Evolutionary conservation across 2,113 vertebrate species (phyloP).

Genomic region (Dipodomys stephensi): DNA sequence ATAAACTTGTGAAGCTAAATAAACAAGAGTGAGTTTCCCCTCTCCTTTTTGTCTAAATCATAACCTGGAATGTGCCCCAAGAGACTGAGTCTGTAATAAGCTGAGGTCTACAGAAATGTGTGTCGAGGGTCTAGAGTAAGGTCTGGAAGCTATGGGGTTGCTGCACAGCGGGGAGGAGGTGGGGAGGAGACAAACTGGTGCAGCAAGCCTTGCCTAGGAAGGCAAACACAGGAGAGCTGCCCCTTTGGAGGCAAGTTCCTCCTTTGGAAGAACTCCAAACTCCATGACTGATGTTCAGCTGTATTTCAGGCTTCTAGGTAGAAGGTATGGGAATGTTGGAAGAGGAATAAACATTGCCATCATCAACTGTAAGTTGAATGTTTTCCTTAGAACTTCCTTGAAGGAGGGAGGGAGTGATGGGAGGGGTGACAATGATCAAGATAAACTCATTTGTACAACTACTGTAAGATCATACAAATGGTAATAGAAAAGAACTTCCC

Average conservation of each 20-base stretch:
- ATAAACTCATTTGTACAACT: too few species aligned
- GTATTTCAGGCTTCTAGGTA: constrained; percentile 84
- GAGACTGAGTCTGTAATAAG: neutral
- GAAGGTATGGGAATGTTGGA: constrained; percentile 65
- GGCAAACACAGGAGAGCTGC: neutral
- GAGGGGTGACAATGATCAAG: too few species aligned
- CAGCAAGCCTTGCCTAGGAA: too few species aligned
- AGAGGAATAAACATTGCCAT: constrained; percentile 88
- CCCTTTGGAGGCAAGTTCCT: too few species aligned
- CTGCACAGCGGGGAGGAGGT: rapidly evolving
- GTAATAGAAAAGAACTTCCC: too few species aligned
- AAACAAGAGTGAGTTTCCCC: neutral
- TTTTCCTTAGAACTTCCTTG: neutral
- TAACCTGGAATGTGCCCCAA: neutral
- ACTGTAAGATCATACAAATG: too few species aligned
- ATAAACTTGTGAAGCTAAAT: neutral
- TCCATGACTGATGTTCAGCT: constrained; percentile 1
- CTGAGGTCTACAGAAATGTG: neutral
- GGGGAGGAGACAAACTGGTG: too few species aligned
- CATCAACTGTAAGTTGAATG: constrained; percentile 70
- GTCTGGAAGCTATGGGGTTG: neutral
- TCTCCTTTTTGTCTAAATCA: neutral
- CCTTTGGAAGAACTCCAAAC: neutral
- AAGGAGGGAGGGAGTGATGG: neutral
- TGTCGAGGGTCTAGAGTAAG: too few species aligned